Base-by-base conservation (phyloP, 2,797 vertebrate species). In the Danio aesculapii region DNA sequence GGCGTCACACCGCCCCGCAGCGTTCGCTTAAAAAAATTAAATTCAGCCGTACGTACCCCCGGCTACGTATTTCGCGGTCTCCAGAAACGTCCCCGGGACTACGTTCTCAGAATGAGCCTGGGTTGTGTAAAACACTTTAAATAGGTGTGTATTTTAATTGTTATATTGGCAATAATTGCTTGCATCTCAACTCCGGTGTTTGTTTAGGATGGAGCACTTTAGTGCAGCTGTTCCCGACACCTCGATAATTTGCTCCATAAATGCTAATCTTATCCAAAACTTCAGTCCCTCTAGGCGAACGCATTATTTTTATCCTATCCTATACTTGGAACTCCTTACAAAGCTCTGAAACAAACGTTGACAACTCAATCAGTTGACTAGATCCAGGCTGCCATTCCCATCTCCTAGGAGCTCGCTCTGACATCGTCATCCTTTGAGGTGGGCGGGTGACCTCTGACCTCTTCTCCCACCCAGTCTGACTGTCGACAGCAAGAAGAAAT, bases 401-500 rank as follows among this genome's bases (percentile, higher is more conserved):
- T 78, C 75, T 69, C 75, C 81, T 57, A 41, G 78, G 89, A 86
- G 88, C 90, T 87, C 71, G 81, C 77, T 30, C 72, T 57, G 83
- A 83, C 53, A 43, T 82, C 82, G 86, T 79, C 83, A 84, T 90
- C 89, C 88, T 84, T 84, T 76, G 84, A 83, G 85, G 82, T 71
- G 88, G 82, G 75, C 87, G 13, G 10, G 69, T 81, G 87, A 66
- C 77, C 83, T 5, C 79, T 91, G 90, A 92, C 89, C 90, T 30
- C 84, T 81, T 67, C 46, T 21, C 83, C 88, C 80, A 86, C 89
- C 87, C 84, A 63, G 87, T 85, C 86, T 81, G 63, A 92, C 90
- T 90, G 84, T 90, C 88, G 84, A 86, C 87, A 90, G 88, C 88
- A 86, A 84, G 88, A 86, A 75, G 63, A 64, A 64, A 74, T 73